Base-by-base conservation (phyloP, 2,888 invertebrate genomes). In the Halictus quadricinctus region DNA sequence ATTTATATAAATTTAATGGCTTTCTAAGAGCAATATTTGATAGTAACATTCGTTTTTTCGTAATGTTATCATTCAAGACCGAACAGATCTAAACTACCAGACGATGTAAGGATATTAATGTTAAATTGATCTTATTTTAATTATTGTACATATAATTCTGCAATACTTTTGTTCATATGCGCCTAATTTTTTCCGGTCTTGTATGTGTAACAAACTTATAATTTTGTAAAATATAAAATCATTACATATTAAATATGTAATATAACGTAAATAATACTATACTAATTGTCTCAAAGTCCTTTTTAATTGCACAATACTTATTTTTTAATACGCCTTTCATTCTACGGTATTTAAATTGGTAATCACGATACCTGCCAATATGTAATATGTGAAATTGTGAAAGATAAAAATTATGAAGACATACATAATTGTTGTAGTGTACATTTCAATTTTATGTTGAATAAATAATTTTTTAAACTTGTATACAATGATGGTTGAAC, bases 1-100 rank as follows among this genome's bases (percentile, higher is more conserved):
- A 64, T 64, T 64, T 64, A 64, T 64, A 64, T 64, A 64, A 64
- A 64, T 64, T 64, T 29, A 64, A 18, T 64, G 64, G 64, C 64
- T 36, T 64, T 64, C 64, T 18, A 36, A 64, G 64, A 36, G 64
- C 29, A 64, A 64, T 36, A 64, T 64, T 64, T 64, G 18, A 64
- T 64, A 64, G 64, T 64, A 18, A 64, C 29, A 64, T 18, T n/a
- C 58, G n/a, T 58, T 18, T 50, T 50, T 2, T 21, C 50, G 50
- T 21, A 8, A 8, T 21, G 50, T 54, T 54, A 54, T 60, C 60
- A 25, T 60, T 25, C 60, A 18, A 66, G 66, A 29, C 36, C 29
- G 8, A 15, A 66, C 41, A 12, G 69, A 36, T 69, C 21, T 5
- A 69, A 41, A 36, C 41, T 41, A 69, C 41, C 18, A 36, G 29